phyloP scores from a whole-genome alignment of 1,140 invertebrate species.

The Drosophila mayri region DNA sequence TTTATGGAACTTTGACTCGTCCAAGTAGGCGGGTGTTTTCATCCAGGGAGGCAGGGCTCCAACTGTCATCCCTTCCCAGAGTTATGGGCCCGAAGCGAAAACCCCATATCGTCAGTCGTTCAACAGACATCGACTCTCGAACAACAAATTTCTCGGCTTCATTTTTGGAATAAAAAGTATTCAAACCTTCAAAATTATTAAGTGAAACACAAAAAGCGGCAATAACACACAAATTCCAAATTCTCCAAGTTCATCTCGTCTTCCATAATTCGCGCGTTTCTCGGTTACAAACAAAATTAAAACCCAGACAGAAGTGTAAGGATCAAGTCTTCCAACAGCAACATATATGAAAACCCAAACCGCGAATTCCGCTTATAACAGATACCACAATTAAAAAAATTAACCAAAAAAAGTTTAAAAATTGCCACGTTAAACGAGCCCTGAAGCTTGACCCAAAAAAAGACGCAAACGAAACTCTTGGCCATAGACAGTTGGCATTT shows the following conservation, averaged over 20 bases:
- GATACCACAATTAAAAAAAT: not conserved
- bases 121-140: constrained; percentile 1
- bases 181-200: not conserved
- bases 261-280: not conserved
- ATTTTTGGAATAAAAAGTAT: not conserved
- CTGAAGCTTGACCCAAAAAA: not conserved
- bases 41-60: not conserved
- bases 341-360: not conserved
- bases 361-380: not conserved
- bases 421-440: not conserved
- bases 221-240: not conserved
- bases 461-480: not conserved
- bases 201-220: not conserved
- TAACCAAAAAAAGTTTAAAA: not conserved
- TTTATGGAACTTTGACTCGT: constrained; percentile 52
- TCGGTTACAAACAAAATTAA: not conserved
- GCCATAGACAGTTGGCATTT: not conserved
- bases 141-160: not conserved
- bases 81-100: not conserved
- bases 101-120: constrained; percentile 14
- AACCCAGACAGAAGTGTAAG: not conserved
- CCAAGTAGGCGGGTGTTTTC: constrained; percentile 6
- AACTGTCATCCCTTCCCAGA: not conserved
- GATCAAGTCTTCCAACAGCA: not conserved
- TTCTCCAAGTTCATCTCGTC: not conserved